These are phyloP conservation scores for Lutjanus campechanus DNA, from an alignment of 2,797 vertebrate species.

Conservation along the genomic window DNA sequence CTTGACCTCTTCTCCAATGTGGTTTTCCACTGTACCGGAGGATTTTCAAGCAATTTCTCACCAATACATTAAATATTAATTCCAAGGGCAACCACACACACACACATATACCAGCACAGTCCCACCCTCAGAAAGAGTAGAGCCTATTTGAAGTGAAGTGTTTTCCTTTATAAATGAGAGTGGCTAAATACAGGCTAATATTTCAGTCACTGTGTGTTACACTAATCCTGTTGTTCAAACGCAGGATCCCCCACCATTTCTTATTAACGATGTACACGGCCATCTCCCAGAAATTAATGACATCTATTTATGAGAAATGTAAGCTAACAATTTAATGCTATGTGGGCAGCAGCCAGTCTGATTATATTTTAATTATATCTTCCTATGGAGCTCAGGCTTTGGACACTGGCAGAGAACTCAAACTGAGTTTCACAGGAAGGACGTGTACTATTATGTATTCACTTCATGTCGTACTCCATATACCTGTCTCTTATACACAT, in stretches of 20 bases:
- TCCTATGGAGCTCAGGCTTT: slow-evolving; percentile 66
- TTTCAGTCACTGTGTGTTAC: slow-evolving; percentile 39
- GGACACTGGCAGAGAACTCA: no score
- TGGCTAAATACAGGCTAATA: slow-evolving; percentile 36
- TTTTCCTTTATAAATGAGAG: slow-evolving; percentile 37
- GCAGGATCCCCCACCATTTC: slow-evolving; percentile 44
- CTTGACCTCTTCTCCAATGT: slow-evolving; percentile 37
- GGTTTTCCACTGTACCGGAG: slow-evolving; percentile 29
- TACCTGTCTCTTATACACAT: no score
- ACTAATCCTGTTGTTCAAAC: slow-evolving; percentile 56
- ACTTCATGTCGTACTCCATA: no score
- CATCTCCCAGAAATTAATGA: slow-evolving; percentile 89
- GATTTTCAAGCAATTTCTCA: slow-evolving; percentile 57
- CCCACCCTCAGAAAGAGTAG: slow-evolving; percentile 11
- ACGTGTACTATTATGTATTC: no score
- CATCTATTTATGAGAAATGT: slow-evolving; percentile 89
- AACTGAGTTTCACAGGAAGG: no score
- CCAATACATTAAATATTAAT: slow-evolving; percentile 50
- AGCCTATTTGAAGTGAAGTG: slow-evolving; percentile 32
- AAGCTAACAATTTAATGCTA: slow-evolving; percentile 88
- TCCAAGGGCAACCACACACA: slow-evolving; percentile 32
- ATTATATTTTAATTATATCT: slow-evolving; percentile 86
- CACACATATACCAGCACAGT: background rate
- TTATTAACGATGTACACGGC: slow-evolving; percentile 81
- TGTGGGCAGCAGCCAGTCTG: slow-evolving; percentile 86